A percentile compares a stretch with the other conserved stretches of the same genome.
phyloP scores from a whole-genome alignment of 2,113 vertebrate species.

The Stegostoma tigrinum region DNA sequence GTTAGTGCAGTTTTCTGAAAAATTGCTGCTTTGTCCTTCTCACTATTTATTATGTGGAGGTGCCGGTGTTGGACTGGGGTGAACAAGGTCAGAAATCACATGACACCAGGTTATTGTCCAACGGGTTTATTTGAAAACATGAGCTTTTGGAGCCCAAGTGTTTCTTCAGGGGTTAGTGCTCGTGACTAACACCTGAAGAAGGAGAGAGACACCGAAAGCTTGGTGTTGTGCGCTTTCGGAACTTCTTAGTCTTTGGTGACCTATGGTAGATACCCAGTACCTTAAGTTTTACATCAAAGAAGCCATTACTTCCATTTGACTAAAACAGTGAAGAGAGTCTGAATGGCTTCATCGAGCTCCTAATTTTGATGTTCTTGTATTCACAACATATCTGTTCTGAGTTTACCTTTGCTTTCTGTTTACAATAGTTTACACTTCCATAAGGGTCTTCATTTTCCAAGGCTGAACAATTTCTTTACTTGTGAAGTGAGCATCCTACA shows the following conservation, averaged over 20 bases:
- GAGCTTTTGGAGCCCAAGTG: no score
- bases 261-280: not conserved
- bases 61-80: no score
- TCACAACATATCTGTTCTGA: not conserved
- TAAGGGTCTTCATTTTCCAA: not conserved
- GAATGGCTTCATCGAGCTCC: no score
- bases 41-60: not conserved
- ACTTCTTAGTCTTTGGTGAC: not conserved
- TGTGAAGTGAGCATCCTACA: not conserved
- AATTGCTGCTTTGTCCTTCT: not conserved
- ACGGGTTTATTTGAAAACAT: no score
- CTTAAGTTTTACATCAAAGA: not conserved
- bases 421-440: not conserved
- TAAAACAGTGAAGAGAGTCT: not conserved
- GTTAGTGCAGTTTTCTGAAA: no score
- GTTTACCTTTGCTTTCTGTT: not conserved
- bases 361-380: no score
- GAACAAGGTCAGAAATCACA: no score
- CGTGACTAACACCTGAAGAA: no score
- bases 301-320: not conserved
- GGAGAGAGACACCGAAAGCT: no score
- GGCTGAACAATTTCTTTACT: not conserved
- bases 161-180: no score
- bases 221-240: no score
- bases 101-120: no score